Base-by-base conservation (phyloP, 2,113 vertebrate genomes). In the Scophthalmus maximus region DNA sequence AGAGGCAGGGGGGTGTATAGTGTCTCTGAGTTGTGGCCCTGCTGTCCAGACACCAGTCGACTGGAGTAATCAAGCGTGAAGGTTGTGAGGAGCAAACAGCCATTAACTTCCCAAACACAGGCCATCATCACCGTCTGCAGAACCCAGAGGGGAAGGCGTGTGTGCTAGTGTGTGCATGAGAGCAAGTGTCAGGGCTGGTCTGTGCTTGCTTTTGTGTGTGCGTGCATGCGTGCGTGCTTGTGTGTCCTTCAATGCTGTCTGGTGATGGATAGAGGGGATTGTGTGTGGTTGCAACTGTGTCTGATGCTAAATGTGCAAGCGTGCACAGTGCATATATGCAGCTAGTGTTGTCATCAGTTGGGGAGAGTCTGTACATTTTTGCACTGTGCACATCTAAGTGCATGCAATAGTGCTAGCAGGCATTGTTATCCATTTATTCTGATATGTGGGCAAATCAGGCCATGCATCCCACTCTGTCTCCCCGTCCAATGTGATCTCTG, bases 61-160 rank as follows among this genome's bases (percentile, higher is more conserved):
- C 69, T 72, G 57, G 75, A 74, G 84, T 92, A 91, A 92, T 91
- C 90, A 90, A 88, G 86, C 79, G 90, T 92, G 91, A 92, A 92
- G 92, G 92, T 84, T 92, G 87, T 49, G 80, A 73, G 85, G 90
- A 82, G 80, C 85, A 90, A 85, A 88, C 84, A 84, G 74, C 83
- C 62, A 92, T 92, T 92, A 92, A 90, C 89, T 85, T 90, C 84
- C 75, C 79, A 84, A 92, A 89, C 82, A 80, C 78, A 72, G 79
- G 76, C 86, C 79, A 79, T 87, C 79, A 78, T 81, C 73, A 25
- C 66, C 6, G 76, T 76, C 79, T 84, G 79, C 72, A 65, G 70
- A 76, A 75, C 64, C 67, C 73, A 25, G 49, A 49, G 46, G 49
- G 53, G 51, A n/a, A 62, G 3, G 55, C 58, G 29, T 65, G 46